These are phyloP conservation scores for Ibidorhyncha struthersii DNA, from an alignment of 2,113 vertebrate genomes.

Conservation along the genomic window DNA sequence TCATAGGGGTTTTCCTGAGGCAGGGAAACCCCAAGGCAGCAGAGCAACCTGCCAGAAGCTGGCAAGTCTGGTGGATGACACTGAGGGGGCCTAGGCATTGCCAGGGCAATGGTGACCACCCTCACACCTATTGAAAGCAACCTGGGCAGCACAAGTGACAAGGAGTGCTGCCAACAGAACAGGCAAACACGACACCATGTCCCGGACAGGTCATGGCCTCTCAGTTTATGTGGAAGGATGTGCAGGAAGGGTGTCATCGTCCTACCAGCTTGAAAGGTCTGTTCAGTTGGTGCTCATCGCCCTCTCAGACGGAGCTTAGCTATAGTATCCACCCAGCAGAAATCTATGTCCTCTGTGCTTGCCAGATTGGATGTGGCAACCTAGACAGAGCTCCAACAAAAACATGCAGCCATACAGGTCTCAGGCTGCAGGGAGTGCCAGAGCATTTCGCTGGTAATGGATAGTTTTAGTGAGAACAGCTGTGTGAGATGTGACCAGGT, in stretches of 20 bases:
- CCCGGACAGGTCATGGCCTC: neutral
- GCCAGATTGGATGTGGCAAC: neutral
- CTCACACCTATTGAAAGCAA: neutral
- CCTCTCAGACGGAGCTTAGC: neutral
- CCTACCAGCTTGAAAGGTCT: neutral
- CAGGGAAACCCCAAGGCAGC: neutral
- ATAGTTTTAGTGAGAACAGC: neutral
- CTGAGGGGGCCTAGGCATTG: neutral
- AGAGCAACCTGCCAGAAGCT: neutral
- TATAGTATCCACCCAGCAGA: neutral
- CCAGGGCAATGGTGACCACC: neutral
- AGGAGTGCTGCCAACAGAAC: neutral
- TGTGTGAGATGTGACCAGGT: neutral
- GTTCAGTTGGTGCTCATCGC: neutral
- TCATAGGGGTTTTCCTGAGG: neutral
- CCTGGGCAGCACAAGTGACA: neutral
- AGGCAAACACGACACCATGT: neutral
- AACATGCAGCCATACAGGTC: neutral
- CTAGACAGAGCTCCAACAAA: neutral
- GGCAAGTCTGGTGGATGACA: neutral
- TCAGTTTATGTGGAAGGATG: neutral
- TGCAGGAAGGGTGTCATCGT: neutral
- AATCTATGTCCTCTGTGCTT: neutral
- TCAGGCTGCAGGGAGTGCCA: neutral
- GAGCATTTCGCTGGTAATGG: neutral